A percentile compares a stretch with the other conserved stretches of the same genome.
Evolutionary conservation across 2,888 invertebrate species (phyloP).

Genomic region (Xylocampa areola): DNA sequence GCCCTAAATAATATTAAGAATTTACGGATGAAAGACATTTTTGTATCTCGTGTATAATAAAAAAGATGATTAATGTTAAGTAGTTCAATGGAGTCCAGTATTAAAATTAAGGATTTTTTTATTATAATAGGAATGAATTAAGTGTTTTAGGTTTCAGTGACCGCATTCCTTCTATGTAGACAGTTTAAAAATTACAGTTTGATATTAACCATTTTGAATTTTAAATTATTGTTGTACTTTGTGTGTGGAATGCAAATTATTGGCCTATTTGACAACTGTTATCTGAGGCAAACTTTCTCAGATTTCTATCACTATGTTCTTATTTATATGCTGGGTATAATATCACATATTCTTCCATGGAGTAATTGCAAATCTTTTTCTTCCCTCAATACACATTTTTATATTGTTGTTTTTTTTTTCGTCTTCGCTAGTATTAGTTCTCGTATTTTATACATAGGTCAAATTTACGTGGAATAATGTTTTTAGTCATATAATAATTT

Average conservation of each 20-base stretch:
- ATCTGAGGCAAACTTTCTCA: not conserved
- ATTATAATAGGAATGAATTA: constrained; percentile 54
- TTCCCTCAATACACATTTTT: no score
- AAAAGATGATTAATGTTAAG: constrained; percentile 61
- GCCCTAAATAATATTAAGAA: constrained; percentile 52
- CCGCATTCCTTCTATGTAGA: constrained; percentile 58
- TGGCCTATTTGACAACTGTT: not conserved
- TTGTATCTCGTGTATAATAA: constrained; percentile 65
- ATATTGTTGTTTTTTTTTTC: no score
- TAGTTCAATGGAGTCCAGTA: constrained; percentile 70
- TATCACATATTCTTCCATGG: no score
- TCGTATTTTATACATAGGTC: no score
- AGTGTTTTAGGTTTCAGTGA: constrained; percentile 42
- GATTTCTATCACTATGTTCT: no score
- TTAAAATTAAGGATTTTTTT: constrained; percentile 64
- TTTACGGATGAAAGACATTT: constrained; percentile 70
- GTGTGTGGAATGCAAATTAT: constrained; percentile 45
- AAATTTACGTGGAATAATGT: no score
- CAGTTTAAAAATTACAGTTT: constrained; percentile 44
- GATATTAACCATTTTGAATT: constrained; percentile 39
- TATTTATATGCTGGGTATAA: no score
- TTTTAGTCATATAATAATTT: constrained; percentile 36
- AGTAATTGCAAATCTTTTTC: no score
- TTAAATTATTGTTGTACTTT: constrained; percentile 28
- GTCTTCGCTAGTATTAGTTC: no score